These are phyloP conservation scores for Abrostola tripartita DNA, from an alignment of 2,888 invertebrate genomes.

Conservation along the genomic window DNA sequence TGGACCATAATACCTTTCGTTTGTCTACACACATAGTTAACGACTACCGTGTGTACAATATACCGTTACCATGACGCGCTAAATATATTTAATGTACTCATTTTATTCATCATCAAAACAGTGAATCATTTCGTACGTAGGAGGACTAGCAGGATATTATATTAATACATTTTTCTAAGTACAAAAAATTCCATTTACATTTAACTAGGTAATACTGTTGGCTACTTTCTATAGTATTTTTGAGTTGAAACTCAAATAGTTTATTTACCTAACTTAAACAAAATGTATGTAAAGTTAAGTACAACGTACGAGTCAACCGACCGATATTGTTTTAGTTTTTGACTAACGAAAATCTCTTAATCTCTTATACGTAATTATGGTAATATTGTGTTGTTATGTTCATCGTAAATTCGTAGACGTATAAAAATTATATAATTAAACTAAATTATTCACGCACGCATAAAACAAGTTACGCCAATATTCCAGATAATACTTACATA, in stretches of 20 bases:
- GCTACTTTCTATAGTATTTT: conserved; percentile 1
- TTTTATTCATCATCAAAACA: conserved; percentile 57
- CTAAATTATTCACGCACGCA: not conserved
- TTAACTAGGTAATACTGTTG: not conserved
- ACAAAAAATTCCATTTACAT: conserved; percentile 4
- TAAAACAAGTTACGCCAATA: conserved; percentile 6
- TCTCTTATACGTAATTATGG: too few relatives aligned
- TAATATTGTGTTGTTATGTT: too few relatives aligned
- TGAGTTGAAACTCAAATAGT: not conserved
- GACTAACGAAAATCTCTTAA: too few relatives aligned
- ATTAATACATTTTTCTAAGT: not conserved
- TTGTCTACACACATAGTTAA: conserved; percentile 42
- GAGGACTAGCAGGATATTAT: conserved; percentile 38
- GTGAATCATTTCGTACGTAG: conserved; percentile 64
- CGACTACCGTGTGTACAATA: conserved; percentile 50
- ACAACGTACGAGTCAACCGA: too few relatives aligned
- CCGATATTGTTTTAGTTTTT: too few relatives aligned
- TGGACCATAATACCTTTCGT: conserved; percentile 16
- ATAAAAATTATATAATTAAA: too few relatives aligned
- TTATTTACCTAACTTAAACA: too few relatives aligned
- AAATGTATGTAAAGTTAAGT: too few relatives aligned
- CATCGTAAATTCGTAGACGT: too few relatives aligned
- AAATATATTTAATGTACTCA: conserved; percentile 51
- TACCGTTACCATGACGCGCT: conserved; percentile 59
- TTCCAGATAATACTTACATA: conserved; percentile 9